These are phyloP conservation scores for Baronia brevicornis DNA, from an alignment of 2,888 invertebrate species.

Conservation along the genomic window DNA sequence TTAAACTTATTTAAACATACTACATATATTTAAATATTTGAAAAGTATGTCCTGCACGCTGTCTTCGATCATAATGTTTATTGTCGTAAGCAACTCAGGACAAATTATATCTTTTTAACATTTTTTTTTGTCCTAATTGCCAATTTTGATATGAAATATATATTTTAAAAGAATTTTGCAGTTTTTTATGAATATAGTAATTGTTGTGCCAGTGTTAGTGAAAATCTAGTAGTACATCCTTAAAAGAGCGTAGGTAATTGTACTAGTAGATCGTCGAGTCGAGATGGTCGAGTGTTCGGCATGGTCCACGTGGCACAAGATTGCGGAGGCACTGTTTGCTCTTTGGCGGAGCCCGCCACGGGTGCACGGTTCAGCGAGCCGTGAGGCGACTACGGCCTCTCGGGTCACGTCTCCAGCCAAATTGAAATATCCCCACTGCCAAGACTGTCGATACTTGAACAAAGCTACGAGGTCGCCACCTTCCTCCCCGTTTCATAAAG, in stretches of 20 bases:
- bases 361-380: constrained; percentile 72
- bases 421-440: constrained; percentile 70
- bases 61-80: too few relatives aligned
- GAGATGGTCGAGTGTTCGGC: constrained; percentile 62
- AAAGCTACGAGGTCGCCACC: constrained; percentile 24
- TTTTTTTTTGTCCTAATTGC: too few relatives aligned
- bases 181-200: too few relatives aligned
- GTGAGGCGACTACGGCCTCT: constrained; percentile 63
- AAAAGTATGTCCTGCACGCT: too few relatives aligned
- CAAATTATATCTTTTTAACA: too few relatives aligned
- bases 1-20: too few relatives aligned
- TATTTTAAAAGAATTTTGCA: too few relatives aligned
- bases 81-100: too few relatives aligned
- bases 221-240: constrained; percentile 17
- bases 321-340: constrained; percentile 73
- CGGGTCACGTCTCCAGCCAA: constrained; percentile 70
- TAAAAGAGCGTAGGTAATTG: constrained; percentile 52
- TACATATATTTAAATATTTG: too few relatives aligned
- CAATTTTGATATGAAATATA: too few relatives aligned
- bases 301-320: constrained; percentile 73
- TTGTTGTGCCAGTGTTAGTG: constrained; percentile 18
- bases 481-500: constrained; percentile 25
- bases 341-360: constrained; percentile 69
- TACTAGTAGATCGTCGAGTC: constrained; percentile 62
- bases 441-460: constrained; percentile 41